A percentile compares a stretch with the other conserved stretches of the same genome.
Conservation (phyloP, 2,888 invertebrate genomes). For the Isotomurus palustris region DNA sequence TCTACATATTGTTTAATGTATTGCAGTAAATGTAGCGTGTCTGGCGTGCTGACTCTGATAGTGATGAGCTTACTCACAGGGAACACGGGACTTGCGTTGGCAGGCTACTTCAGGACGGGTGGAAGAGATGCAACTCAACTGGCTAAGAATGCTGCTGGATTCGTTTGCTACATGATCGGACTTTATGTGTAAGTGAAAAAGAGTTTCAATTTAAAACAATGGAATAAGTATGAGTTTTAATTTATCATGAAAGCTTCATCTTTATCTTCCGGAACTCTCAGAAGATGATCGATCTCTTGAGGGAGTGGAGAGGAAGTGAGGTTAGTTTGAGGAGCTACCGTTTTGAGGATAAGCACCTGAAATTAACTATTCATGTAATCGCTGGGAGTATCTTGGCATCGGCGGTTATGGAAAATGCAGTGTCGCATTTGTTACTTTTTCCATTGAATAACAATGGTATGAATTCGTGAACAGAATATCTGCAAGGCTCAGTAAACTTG, state of each 20-base stretch:
- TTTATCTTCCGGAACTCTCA: constrained; percentile 25
- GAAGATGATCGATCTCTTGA: constrained; percentile 18
- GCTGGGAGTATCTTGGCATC: constrained; percentile 33
- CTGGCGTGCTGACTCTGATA: constrained; percentile 20
- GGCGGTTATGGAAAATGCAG: constrained; percentile 38
- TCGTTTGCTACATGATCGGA: constrained; percentile 36
- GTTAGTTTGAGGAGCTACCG: constrained; percentile 10
- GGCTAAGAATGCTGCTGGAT: constrained; percentile 22
- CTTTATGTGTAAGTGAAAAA: constrained; percentile 34
- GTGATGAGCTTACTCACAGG: constrained; percentile 2
- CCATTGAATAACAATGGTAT: not conserved
- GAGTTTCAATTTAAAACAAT: not conserved
- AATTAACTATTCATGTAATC: constrained; percentile 29
- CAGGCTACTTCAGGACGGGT: constrained; percentile 27
- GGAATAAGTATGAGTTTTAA: constrained; percentile 1
- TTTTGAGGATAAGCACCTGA: constrained; percentile 25
- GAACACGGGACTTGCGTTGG: constrained; percentile 18
- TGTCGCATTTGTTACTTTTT: constrained; percentile 21
- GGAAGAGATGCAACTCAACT: constrained; percentile 30
- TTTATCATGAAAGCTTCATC: constrained; percentile 24
- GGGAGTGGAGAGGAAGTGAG: constrained; percentile 32
- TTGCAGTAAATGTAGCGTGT: constrained; percentile 15
- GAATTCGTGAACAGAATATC: not conserved
- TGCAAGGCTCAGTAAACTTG: not conserved
- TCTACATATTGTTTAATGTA: not conserved